These are phyloP conservation scores for Calcarius lapponicus DNA, from an alignment of 2,797 vertebrate genomes.

Conservation along the genomic window DNA sequence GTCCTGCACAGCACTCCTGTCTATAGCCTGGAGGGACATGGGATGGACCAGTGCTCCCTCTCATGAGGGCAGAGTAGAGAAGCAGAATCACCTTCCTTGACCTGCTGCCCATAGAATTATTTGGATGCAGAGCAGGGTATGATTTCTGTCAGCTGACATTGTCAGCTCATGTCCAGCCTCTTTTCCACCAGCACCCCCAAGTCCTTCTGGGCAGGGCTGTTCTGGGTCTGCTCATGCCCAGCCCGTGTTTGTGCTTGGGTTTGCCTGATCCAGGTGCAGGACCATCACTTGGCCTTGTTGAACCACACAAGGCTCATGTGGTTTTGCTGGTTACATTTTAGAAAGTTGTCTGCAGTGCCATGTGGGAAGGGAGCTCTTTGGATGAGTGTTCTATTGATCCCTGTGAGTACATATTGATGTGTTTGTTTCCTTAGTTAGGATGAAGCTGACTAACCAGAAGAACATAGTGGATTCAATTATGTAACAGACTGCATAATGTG, in stretches of 20 bases:
- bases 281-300: background rate
- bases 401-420: background rate
- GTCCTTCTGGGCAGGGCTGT: background rate
- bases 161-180: rapidly evolving
- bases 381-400: background rate
- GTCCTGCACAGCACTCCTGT: background rate
- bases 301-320: background rate
- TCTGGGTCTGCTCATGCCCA: background rate
- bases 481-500: background rate
- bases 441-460: conserved; percentile 8
- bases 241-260: background rate
- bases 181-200: background rate
- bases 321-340: background rate
- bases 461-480: background rate
- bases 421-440: conserved; percentile 24
- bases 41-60: background rate
- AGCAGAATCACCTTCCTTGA: background rate
- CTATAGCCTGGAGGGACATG: background rate
- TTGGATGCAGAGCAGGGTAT: background rate
- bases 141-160: background rate
- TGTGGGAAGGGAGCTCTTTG: background rate
- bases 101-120: background rate
- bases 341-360: background rate
- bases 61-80: background rate
- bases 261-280: background rate